These are phyloP conservation scores for Ptychadena robeensis DNA, from an alignment of 2,797 vertebrate species.

Conservation along the genomic window DNA sequence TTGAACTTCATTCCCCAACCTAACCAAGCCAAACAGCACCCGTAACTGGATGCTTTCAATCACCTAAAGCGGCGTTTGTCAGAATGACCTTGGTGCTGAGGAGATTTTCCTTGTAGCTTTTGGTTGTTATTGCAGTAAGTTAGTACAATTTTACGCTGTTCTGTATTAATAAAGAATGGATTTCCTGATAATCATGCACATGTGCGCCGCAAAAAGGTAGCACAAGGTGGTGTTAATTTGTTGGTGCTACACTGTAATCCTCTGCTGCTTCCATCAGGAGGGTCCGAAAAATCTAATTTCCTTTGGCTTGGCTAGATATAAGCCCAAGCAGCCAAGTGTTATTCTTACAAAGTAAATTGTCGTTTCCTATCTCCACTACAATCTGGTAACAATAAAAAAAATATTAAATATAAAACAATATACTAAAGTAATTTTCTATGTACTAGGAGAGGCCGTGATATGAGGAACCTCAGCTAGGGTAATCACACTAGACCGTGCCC, in stretches of 20 bases:
- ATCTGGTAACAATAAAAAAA: no score
- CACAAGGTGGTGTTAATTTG: background rate
- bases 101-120: background rate
- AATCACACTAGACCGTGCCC: no score
- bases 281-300: constrained; percentile 2
- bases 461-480: no score
- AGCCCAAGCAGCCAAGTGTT: background rate
- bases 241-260: background rate
- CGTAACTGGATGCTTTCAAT: background rate
- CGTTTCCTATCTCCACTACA: no score
- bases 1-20: background rate
- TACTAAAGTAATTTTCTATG: no score
- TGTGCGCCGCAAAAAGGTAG: background rate
- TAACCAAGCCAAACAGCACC: background rate
- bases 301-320: background rate
- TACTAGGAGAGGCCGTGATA: no score
- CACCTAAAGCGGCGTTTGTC: no score
- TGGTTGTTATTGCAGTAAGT: background rate
- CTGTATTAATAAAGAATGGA: constrained; percentile 18
- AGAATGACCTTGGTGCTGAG: background rate
- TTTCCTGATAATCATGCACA: background rate
- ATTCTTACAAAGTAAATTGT: no score
- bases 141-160: background rate
- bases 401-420: no score
- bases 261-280: background rate